Base-by-base conservation (phyloP, 1,140 invertebrate species). In the Anagrus nilaparvatae region DNA sequence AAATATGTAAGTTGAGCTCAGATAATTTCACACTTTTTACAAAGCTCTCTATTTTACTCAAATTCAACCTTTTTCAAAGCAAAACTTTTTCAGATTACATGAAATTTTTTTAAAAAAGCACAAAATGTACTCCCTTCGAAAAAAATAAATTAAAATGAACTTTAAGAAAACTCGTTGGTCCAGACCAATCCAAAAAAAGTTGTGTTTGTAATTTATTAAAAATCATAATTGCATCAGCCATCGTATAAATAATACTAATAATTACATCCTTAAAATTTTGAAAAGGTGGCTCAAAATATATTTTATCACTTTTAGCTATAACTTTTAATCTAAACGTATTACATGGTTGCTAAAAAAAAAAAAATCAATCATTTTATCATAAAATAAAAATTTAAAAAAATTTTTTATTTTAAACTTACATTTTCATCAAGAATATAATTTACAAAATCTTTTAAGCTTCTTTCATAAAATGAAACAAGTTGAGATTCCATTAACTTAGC, bases 401-500 rank as follows among this genome's bases (percentile, higher is more conserved):
- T n/a, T n/a, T n/a, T n/a, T n/a, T n/a, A n/a, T n/a, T n/a, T n/a
- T n/a, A n/a, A n/a, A 54, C 70, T 66, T 72, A 87, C 85, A 52
- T 76, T 71, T 54, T 81, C 76, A 59, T 84, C 79, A 23, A 79
- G 69, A 29, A 92, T 72, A 45, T 85, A 86, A 46, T 82, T 63
- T 12, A 82, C 78, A 56, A 78, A 92, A 48, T 87, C 84, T 40
- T 74, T 61, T 45, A 92, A 70, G 20, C 83, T 90, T 37, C 78
- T 74, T 29, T 88, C 67, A 48, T 82, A 84, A 29, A 89, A 65
- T 9, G 75, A 76, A 60, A 91, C 81, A 20, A 95, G 67, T 56
- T 91, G 85, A 47, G 78, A 79, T 4, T 87, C 86, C 89, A 95
- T 93, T 40, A 94, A 69, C 23, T 82, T 82, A 7, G 80, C 78